Evolutionary conservation across 2,797 vertebrate species (phyloP).

Genomic region (Poecilia picta): DNA sequence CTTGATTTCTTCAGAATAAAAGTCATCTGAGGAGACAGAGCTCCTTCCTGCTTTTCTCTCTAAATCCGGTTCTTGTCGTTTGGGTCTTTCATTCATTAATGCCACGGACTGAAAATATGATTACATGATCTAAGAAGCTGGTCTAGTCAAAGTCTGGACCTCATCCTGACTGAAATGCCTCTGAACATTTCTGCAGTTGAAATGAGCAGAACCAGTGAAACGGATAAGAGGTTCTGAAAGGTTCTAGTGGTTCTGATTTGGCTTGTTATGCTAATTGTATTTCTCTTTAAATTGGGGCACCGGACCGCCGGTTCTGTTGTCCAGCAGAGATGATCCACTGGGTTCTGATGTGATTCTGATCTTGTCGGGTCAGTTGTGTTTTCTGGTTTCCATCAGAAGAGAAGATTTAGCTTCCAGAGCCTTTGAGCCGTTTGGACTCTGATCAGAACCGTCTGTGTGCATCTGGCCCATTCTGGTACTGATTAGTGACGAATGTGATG

Average conservation of each 20-base stretch:
- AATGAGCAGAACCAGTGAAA: background rate
- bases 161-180: background rate
- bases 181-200: background rate
- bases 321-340: background rate
- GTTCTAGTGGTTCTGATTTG: too few species aligned
- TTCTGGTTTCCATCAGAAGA: background rate
- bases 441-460: conserved; percentile 31
- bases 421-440: conserved; percentile 4
- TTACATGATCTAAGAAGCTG: too few species aligned
- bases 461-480: conserved; percentile 70
- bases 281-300: background rate
- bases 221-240: too few species aligned
- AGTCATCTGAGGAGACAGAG: too few species aligned
- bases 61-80: too few species aligned
- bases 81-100: too few species aligned
- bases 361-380: background rate
- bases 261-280: background rate
- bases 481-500: conserved; percentile 78
- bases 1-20: too few species aligned
- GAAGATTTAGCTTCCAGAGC: background rate
- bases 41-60: too few species aligned
- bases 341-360: background rate
- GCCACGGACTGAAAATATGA: too few species aligned
- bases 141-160: background rate
- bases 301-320: background rate